phyloP scores from a whole-genome alignment of 2,113 vertebrate genomes.

The Platichthys stellatus region DNA sequence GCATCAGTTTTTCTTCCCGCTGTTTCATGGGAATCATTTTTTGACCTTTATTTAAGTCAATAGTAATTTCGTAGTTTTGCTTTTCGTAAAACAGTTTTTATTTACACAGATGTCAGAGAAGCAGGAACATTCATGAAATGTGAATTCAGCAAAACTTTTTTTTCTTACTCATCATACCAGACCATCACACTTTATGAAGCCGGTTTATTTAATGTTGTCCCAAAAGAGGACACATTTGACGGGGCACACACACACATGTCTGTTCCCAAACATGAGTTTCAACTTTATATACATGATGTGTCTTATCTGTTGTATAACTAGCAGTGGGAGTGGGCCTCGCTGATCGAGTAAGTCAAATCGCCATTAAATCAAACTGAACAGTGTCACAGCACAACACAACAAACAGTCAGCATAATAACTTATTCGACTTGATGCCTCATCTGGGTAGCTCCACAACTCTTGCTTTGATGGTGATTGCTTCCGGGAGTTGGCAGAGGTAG shows the following conservation, averaged over 20 bases:
- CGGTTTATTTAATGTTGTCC: background rate
- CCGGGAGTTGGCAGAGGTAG: conserved; percentile 55
- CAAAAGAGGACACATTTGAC: background rate
- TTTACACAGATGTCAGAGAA: too few relatives aligned
- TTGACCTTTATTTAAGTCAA: too few relatives aligned
- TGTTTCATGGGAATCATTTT: too few relatives aligned
- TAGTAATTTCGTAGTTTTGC: too few relatives aligned
- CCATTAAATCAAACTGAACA: conserved; percentile 28
- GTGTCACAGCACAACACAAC: conserved; percentile 32
- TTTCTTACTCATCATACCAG: too few relatives aligned
- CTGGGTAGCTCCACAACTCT: conserved; percentile 35
- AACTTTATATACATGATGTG: background rate
- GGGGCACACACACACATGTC: background rate
- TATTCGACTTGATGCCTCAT: conserved; percentile 50
- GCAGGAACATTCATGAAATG: too few relatives aligned
- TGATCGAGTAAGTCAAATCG: conserved; percentile 41
- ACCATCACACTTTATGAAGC: too few relatives aligned
- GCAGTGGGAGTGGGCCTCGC: background rate
- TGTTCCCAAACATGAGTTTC: conserved; percentile 1
- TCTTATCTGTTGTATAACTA: background rate
- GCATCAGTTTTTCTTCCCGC: too few relatives aligned
- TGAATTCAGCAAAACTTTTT: too few relatives aligned
- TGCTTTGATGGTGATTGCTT: conserved; percentile 42
- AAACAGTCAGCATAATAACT: conserved; percentile 53
- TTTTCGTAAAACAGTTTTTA: too few relatives aligned